Evolutionary conservation across 2,797 vertebrate genomes (phyloP), one percentile per base, ranked within the genome.

Genomic region (Capromys pilorides): DNA sequence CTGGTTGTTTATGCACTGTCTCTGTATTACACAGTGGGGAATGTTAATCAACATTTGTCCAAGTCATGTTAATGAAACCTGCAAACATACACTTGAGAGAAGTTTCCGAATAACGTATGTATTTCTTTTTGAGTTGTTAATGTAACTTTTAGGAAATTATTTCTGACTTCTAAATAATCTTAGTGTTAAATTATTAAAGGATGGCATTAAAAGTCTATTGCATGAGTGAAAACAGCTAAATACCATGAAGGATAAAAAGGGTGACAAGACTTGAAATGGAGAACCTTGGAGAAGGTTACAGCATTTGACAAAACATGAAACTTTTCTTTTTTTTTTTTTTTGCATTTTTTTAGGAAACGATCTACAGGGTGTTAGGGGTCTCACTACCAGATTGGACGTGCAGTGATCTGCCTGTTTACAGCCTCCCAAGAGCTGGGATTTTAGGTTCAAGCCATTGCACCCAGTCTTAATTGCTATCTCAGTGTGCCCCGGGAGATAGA

Each of bases 121-220:
- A 90, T 93, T 95, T 90, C 88, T 18, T 8, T 97, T 94, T 96
- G 67, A 96, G 96, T 92, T 79, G 77, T 80, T 98, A 97, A 97
- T 95, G 5, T 4, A 82, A 1, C 61, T 94, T 96, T 97, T 94
- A 96, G 93, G 71, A 90, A 96, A 95, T 95, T 86, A 96, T 6
- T 83, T 89, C 82, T 69, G 93, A 49, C 89, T 96, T 95, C 41
- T 92, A 93, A 96, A 89, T 90, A 85, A 86, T 92, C 94, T 86
- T 89, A 3, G 31, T 94, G 90, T 92, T 97, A 94, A 97, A 96
- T 96, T 94, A 95, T 95, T 93, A 93, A 94, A 64, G n/a, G 18
- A 31, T 96, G 87, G 81, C 85, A 94, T 71, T 61, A 89, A 95
- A 96, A 86, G 96, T 83, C 5, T n/a, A 94, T 67, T 26, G 77